A percentile compares a stretch with the other conserved stretches of the same genome.
Conservation (phyloP, 2,797 vertebrate genomes). For the Pitangus sulphuratus region DNA sequence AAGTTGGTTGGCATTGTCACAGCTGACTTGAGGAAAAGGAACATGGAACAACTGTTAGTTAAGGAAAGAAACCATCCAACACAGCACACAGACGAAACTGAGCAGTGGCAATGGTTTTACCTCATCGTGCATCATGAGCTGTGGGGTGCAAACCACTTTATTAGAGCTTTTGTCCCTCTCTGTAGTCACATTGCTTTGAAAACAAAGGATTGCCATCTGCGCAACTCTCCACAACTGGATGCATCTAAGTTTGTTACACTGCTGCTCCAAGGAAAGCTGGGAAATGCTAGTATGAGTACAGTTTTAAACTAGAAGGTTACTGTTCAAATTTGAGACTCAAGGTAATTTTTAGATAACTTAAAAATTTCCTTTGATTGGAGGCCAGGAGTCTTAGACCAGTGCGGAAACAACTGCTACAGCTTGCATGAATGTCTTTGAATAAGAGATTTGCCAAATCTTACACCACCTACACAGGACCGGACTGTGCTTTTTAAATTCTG, state of each 20-base stretch:
- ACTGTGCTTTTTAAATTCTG: background rate
- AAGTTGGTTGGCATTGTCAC: background rate
- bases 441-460: background rate
- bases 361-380: background rate
- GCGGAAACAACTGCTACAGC: background rate
- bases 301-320: background rate
- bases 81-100: background rate
- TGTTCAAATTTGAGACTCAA: background rate
- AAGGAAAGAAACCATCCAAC: background rate
- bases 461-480: background rate
- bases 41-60: too few species aligned
- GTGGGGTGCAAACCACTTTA: background rate
- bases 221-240: background rate
- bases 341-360: background rate
- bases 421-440: background rate
- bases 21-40: background rate
- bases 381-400: background rate
- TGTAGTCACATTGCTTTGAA: background rate
- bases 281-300: background rate
- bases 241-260: background rate
- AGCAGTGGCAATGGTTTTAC: background rate
- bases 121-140: fast-evolving
- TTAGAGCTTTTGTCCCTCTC: background rate
- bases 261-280: background rate
- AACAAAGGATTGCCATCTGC: background rate